Base-by-base conservation (phyloP, 37 sponge, comb jelly and placozoan species). In the Dysidea cf. avara region DNA sequence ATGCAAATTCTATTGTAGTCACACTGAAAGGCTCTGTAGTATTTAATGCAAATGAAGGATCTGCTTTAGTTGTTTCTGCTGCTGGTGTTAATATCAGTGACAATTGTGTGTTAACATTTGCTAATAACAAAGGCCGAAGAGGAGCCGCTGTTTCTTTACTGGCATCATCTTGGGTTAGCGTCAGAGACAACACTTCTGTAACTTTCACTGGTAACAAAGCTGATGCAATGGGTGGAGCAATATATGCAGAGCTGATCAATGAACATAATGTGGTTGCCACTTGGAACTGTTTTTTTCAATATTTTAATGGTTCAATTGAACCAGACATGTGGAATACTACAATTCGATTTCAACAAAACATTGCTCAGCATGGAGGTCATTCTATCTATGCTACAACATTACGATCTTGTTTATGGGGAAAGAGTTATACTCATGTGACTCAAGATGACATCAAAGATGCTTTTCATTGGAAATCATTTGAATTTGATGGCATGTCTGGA, bases 311-410 rank as follows among this genome's bases (percentile, higher is more conserved):
- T 21, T n/a, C 64, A 2, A 33, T 33, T 14, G 5, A 5, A 9
- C 46, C 46, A 9, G 40, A 48, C 1, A 17, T 21, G 14, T 26
- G 46, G 51, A 43, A 46, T 22, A 29, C 46, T 22, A 46, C 0
- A 7, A 48, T 68, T 68, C 2, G 46, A 25, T 68, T 68, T 47
- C 28, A 13, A 7, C 29, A 68, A 22, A 68, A 68, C 51, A 48
- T 1, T 38, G 48, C 68, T 28, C 12, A n/a, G 11, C 22, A 46
- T 9, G 9, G 46, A 43, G 68, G 68, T 25, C 25, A 47, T 40
- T 68, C 68, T 49, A 68, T 68, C 46, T 68, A 46, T 29, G 46
- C 48, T 49, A 68, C 68, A 2, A 48, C 68, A 24, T 33, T 68
- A 22, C 22, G 43, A 11, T 49, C 51, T 49, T 68, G 68, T 68